Evolutionary conservation across 2,113 vertebrate genomes (phyloP), one percentile per base, ranked within the genome.

Genomic region (Eleginops maclovinus): DNA sequence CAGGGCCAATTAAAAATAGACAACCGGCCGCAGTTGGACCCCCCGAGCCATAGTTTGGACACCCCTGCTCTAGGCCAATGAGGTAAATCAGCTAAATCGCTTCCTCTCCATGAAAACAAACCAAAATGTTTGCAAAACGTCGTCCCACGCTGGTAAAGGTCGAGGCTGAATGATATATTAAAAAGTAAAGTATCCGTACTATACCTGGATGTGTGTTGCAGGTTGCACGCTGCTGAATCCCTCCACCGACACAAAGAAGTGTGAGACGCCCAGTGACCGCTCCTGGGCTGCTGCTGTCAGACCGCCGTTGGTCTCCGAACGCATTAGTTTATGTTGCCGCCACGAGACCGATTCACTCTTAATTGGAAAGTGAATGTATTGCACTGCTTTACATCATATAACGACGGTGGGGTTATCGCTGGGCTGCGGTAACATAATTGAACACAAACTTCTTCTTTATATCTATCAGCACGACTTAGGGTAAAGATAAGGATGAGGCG

Each of bases 361-460:
- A 86, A 91, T 91, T 90, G 85, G 83, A 91, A 88, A 88, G 84
- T 36, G 68, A 71, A 91, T 67, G 72, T 85, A 89, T 85, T 88
- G 81, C 68, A 13, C 28, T 41, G 63, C 82, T 56, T 87, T 86
- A 84, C 63, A 75, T 83, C 80, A 86, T 71, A 84, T 82, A 84
- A 84, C 58, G 69, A 55, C 10, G 5, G 41, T 1, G 6, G 55
- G 66, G 64, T 78, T 84, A 84, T 71, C 79, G 77, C 78, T 31
- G 46, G 26, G 22, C 63, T 62, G 88, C 41, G 77, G 72, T 72
- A 43, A 84, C 78, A 75, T 47, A 80, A 79, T 44, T 65, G 44
- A 79, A 36, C 62, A 53, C 1, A n/a, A 17, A 53, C n/a, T 41
- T 54, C 36, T 21, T 69, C 55, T 53, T 36, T 36, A 40, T 24